Evolutionary conservation across 2,797 vertebrate genomes (phyloP), one percentile per base, ranked within the genome.

Genomic region (Melanotaenia boesemani): DNA sequence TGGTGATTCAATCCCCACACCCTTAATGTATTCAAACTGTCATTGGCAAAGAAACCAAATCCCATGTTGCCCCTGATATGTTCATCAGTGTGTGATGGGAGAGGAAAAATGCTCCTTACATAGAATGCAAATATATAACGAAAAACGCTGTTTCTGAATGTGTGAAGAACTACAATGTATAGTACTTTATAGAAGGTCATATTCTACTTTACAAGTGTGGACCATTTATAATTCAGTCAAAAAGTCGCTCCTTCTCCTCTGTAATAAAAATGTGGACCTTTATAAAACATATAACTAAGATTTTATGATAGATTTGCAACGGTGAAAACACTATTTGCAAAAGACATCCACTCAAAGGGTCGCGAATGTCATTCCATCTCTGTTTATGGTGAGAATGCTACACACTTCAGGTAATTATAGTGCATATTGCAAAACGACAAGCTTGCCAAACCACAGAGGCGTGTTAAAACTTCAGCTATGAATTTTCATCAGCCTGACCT

Each of bases 401-500:
- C 79, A 62, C 30, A 63, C 73, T 76, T 79, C 62, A 72, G 66
- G 39, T 82, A 50, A 85, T 88, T 86, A 75, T 46, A 50, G 74
- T 65, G 79, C 68, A 37, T 26, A 4, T 44, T 15, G 55, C 54
- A 67, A 73, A 77, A 88, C 84, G 77, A 78, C 70, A 73, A 79
- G 63, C 71, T 65, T 44, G 36, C 65, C 70, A 68, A 87, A 74
- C 39, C 79, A 67, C 67, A 83, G 69, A 50, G 57, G 69, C 44
- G 4, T 54, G 41, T 70, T 54, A 55, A 79, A 88, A 76, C 56
- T 30, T 79, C 30, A 65, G 76, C 62, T 30, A 46, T 81, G 69
- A 69, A 74, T 86, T 76, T 84, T 72, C 77, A 79, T 81, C 60
- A 54, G 52, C 61, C 73, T 64, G 80, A 87, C 70, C 80, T 66